A percentile compares a stretch with the other conserved stretches of the same genome.
These are phyloP conservation scores for Scolanthus callimorphus DNA, from an alignment of 92 coral and sea anemone genomes.

Conservation along the genomic window DNA sequence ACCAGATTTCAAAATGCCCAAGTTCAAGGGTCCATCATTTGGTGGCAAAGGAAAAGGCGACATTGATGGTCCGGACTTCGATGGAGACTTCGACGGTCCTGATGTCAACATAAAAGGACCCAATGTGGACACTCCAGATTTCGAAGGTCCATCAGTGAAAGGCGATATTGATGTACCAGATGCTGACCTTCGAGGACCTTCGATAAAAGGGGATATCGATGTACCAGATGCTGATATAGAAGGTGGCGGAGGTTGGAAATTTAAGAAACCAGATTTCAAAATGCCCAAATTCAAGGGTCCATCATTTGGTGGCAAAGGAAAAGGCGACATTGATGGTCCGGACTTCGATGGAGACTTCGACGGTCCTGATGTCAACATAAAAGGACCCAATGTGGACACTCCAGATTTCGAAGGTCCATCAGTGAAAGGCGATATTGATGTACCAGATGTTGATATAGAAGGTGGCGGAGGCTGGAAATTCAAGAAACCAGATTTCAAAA, in stretches of 20 bases:
- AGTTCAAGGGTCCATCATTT: conserved; percentile 1
- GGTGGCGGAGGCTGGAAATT: conserved; percentile 10
- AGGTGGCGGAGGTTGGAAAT: conserved; percentile 1
- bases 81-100: conserved; percentile 16
- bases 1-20: conserved; percentile 6
- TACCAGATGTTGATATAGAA: conserved; percentile 1
- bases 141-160: conserved; percentile 21
- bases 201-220: conserved; percentile 4
- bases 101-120: conserved; percentile 8
- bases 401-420: conserved; percentile 18
- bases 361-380: conserved; percentile 9
- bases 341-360: conserved; percentile 7
- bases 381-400: background rate
- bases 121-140: background rate
- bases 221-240: conserved; percentile 7
- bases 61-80: conserved; percentile 4
- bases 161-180: conserved; percentile 3
- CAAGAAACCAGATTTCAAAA: conserved; percentile 18
- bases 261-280: conserved; percentile 13
- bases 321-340: conserved; percentile 13
- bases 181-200: conserved; percentile 6
- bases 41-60: conserved; percentile 2
- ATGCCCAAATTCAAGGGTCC: conserved; percentile 13
- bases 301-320: conserved; percentile 18
- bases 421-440: conserved; percentile 8